Conservation (phyloP, 64 coral and sea anemone genomes). For the Montipora foliosa region DNA sequence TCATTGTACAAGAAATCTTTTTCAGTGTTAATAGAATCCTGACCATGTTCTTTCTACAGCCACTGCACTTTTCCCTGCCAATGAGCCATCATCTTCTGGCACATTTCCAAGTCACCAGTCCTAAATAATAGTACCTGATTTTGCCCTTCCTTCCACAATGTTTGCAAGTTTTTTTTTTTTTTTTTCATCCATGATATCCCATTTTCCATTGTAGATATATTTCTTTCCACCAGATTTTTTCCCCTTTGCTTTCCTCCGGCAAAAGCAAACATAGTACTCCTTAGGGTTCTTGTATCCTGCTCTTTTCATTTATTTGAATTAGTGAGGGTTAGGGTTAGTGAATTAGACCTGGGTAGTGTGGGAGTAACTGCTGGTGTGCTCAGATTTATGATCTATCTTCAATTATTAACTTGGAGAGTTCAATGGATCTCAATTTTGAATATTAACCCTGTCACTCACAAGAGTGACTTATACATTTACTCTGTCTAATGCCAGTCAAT, state of each 20-base stretch:
- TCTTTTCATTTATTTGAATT: too few species aligned
- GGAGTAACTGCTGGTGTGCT: too few species aligned
- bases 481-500: too few species aligned
- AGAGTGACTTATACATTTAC: too few species aligned
- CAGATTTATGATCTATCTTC: too few species aligned
- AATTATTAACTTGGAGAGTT: too few species aligned
- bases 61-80: slow-evolving; percentile 48
- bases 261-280: slow-evolving; percentile 33
- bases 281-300: background rate
- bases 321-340: too few species aligned
- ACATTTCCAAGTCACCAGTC: background rate
- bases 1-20: background rate
- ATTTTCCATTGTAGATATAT: slow-evolving; percentile 15
- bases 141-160: slow-evolving; percentile 15
- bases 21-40: background rate
- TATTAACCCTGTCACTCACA: too few species aligned
- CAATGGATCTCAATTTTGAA: too few species aligned
- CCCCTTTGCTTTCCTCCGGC: background rate
- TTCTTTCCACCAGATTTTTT: background rate
- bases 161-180: background rate
- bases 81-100: background rate
- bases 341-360: too few species aligned
- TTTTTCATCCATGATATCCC: slow-evolving; percentile 6
- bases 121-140: slow-evolving; percentile 11
- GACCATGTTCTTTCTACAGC: background rate